Conservation (phyloP, 2,113 vertebrate species). For the Cavia porcellus region DNA sequence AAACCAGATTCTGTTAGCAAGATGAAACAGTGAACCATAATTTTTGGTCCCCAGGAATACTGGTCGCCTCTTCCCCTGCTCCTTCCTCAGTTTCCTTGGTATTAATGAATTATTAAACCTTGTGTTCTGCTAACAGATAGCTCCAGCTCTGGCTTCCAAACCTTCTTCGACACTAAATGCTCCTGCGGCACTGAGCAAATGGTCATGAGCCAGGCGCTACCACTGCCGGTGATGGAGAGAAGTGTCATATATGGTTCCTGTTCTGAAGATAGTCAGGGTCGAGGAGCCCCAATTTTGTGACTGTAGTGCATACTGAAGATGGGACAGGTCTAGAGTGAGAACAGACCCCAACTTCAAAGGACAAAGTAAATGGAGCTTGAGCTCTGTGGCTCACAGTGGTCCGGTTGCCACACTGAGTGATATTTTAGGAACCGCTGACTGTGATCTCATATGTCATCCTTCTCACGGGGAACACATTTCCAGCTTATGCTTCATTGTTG, state of each 20-base stretch:
- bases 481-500: not conserved
- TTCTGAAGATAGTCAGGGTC: not conserved
- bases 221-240: not conserved
- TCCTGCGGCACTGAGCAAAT: not conserved
- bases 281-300: not conserved
- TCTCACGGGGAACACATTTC: not conserved
- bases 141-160: not conserved
- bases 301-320: too few relatives aligned
- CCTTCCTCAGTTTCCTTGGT: not conserved
- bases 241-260: not conserved
- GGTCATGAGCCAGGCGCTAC: not conserved
- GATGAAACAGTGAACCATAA: accelerated
- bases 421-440: not conserved
- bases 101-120: not conserved
- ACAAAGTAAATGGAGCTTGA: not conserved
- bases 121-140: not conserved
- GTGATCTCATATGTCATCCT: not conserved
- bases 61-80: not conserved
- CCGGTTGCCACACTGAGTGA: accelerated
- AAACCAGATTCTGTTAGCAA: not conserved
- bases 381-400: not conserved
- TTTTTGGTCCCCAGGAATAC: not conserved
- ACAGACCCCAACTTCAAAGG: not conserved
- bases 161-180: not conserved
- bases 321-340: accelerated